Evolutionary conservation across 1,140 invertebrate species (phyloP), one percentile per base, ranked within the genome.

Genomic region (Chelonus insularis): DNA sequence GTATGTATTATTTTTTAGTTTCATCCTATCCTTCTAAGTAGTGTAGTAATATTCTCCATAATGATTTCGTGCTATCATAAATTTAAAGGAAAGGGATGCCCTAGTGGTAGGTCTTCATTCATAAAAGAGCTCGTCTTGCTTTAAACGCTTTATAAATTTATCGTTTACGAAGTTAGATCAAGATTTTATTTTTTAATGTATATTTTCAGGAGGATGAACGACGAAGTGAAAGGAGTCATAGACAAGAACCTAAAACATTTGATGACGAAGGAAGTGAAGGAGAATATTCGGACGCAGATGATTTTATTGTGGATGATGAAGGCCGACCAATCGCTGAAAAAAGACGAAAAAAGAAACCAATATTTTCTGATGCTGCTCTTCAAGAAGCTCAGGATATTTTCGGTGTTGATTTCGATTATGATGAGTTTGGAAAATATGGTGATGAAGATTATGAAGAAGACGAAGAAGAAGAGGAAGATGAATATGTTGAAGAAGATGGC

Each of bases 301-400:
- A 96, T 78, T 99, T 99, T 78, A 98, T 99, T 77, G 96, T 98
- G 2, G 95, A 97, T 75, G 96, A 98, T 75, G 92, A 98, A 73
- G 96, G 94, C 1, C 85, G 91, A 64, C 94, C 96, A 1, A 94
- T 97, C 56, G 88, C 89, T 16, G 91, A 92, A 64, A 91, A 90
- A 66, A 88, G 89, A 65, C 93, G 93, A 78, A 94, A 94, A 81
- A 88, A 92, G 47, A 92, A 90, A n/a, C n/a, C n/a, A 21, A 92
- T 62, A 58, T 63, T 59, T 65, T 72, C 74, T 4, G 16, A 37
- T 74, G 93, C 92, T 4, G 92, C 93, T 1, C 80, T 98, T 20
- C 96, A 98, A 87, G 95, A 99, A 82, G 97, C 97, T 55, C 96
- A 98, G 80, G 97, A 99, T 73, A 98, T 99, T 68, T 99, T 99